phyloP scores from a whole-genome alignment of 2,888 invertebrate genomes.

The Nezara viridula region DNA sequence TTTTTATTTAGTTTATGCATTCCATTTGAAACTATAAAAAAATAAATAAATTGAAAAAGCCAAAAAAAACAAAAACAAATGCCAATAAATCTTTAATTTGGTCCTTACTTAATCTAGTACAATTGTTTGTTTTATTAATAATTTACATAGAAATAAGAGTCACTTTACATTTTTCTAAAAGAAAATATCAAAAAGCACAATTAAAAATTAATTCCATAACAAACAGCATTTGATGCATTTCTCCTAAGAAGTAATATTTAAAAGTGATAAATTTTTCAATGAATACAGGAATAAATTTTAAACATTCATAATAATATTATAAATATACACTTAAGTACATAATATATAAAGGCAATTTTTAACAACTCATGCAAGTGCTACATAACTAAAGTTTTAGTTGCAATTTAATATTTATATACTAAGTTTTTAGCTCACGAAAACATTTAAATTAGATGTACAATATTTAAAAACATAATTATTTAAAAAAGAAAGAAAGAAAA shows the following conservation, averaged over 20 bases:
- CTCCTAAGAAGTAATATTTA: background rate
- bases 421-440: slow-evolving; percentile 35
- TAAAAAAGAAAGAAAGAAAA: background rate
- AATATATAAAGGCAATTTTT: slow-evolving; percentile 43
- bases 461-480: slow-evolving; percentile 44
- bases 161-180: slow-evolving; percentile 21
- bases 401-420: slow-evolving; percentile 5
- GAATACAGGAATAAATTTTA: slow-evolving; percentile 26
- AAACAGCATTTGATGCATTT: background rate
- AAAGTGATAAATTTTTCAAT: slow-evolving; percentile 10
- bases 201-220: slow-evolving; percentile 18
- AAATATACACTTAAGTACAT: slow-evolving; percentile 45
- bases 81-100: slow-evolving; percentile 47
- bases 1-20: background rate
- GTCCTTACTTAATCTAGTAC: slow-evolving; percentile 33
- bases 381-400: slow-evolving; percentile 45
- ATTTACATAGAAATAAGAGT: slow-evolving; percentile 36
- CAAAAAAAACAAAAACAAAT: slow-evolving; percentile 40
- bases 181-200: slow-evolving; percentile 52
- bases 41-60: background rate
- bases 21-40: background rate
- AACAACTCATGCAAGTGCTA: slow-evolving; percentile 46
- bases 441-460: slow-evolving; percentile 27
- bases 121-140: slow-evolving; percentile 33
- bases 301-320: slow-evolving; percentile 19